Percentiles rank a stretch among this genome's conserved stretches.
Conservation (phyloP, 2,113 vertebrate species). For the Lasiurus borealis region DNA sequence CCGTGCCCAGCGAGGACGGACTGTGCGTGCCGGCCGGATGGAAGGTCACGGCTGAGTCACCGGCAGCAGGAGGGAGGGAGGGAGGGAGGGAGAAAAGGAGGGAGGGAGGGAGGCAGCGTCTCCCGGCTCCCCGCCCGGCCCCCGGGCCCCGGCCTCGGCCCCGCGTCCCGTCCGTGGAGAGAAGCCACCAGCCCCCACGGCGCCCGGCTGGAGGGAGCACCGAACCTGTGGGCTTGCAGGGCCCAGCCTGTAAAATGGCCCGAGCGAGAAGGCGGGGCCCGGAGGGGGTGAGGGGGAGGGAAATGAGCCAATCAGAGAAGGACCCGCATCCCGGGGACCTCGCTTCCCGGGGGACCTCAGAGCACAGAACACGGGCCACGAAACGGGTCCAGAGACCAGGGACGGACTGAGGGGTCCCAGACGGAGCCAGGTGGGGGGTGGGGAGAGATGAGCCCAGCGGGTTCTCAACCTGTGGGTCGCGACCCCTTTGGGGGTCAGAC, state of each 20-base stretch:
- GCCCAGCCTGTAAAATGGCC: neutral
- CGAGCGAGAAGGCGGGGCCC: neutral
- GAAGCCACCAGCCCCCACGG: neutral
- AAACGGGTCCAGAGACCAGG: too few relatives aligned
- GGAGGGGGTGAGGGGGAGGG: rapidly evolving
- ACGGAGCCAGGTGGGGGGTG: too few relatives aligned
- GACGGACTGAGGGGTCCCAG: too few relatives aligned
- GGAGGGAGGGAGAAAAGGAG: too few relatives aligned
- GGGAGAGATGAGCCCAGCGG: too few relatives aligned
- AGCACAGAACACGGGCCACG: too few relatives aligned
- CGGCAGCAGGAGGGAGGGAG: neutral
- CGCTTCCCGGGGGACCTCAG: too few relatives aligned
- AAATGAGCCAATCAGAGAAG: too few relatives aligned
- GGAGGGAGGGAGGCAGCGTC: neutral
- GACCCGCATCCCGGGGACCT: too few relatives aligned
- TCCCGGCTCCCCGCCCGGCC: neutral
- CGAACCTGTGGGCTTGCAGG: neutral
- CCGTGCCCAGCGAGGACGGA: neutral
- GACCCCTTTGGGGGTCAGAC: too few relatives aligned
- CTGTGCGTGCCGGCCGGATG: neutral
- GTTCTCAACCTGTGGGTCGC: too few relatives aligned
- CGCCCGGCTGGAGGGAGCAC: too few relatives aligned
- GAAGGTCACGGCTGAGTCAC: neutral
- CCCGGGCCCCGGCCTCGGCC: rapidly evolving
- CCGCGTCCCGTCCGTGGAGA: neutral